Percentiles rank a stretch among this genome's conserved stretches.
These are phyloP conservation scores for Martes martes DNA, from an alignment of 2,113 vertebrate species.

Conservation along the genomic window DNA sequence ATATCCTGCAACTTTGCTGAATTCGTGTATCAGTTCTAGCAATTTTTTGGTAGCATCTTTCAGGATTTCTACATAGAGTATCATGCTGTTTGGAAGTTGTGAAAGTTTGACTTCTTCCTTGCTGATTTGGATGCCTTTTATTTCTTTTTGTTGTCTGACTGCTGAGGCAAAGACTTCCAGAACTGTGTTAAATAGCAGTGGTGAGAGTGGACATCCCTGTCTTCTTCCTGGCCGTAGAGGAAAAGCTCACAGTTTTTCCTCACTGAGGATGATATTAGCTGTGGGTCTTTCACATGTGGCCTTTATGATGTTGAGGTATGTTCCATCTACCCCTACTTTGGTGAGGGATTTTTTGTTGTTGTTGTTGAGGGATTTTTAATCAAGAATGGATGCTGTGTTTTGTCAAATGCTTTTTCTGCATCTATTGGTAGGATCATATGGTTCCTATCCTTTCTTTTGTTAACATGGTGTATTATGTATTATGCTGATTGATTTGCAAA, in stretches of 20 bases:
- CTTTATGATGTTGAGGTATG: background rate
- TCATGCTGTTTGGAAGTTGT: background rate
- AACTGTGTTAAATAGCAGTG: background rate
- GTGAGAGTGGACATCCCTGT: background rate
- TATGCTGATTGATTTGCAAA: too few relatives aligned
- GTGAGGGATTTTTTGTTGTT: background rate
- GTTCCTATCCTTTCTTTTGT: too few relatives aligned
- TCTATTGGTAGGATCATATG: too few relatives aligned
- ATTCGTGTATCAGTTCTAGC: background rate
- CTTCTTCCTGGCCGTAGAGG: background rate
- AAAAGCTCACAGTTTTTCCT: background rate
- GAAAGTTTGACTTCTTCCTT: background rate
- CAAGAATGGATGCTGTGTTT: too few relatives aligned
- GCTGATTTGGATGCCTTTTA: background rate
- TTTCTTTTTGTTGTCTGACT: background rate
- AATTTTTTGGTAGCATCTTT: background rate
- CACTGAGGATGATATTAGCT: background rate
- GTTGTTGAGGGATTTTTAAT: background rate
- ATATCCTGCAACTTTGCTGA: background rate
- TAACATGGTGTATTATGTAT: too few relatives aligned
- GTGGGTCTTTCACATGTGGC: background rate
- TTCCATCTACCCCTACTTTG: background rate
- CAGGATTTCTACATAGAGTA: background rate
- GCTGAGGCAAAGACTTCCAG: background rate
- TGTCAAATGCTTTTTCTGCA: too few relatives aligned